phyloP scores from a whole-genome alignment of 35 echinoderm and acorn worm genomes.

The Strongylocentrotus purpuratus region DNA sequence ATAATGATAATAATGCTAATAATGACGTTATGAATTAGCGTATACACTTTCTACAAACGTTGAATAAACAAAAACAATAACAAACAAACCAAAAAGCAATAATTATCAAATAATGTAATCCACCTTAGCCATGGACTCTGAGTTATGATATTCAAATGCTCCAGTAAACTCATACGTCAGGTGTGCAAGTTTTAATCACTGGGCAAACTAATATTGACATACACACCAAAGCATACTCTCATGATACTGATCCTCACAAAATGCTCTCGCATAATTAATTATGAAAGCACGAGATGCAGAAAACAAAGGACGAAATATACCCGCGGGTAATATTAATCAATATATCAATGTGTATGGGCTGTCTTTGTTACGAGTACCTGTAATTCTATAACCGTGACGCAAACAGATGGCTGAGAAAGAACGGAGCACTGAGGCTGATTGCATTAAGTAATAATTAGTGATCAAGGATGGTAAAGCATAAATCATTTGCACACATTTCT shows the following conservation, averaged over 20 bases:
- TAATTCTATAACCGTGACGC: not conserved
- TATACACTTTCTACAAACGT: too few relatives aligned
- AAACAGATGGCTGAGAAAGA: not conserved
- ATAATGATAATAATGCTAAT: too few relatives aligned
- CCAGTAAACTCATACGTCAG: not conserved
- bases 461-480: not conserved
- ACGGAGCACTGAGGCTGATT: not conserved
- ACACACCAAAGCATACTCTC: not conserved
- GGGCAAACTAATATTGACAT: not conserved
- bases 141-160: not conserved
- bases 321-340: not conserved
- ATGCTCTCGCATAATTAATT: not conserved
- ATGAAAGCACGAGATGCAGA: not conserved
- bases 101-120: too few relatives aligned
- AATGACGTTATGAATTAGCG: too few relatives aligned
- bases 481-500: not conserved
- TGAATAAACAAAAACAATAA: too few relatives aligned
- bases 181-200: not conserved
- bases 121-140: not conserved
- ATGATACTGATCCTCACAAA: not conserved
- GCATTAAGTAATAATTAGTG: constrained; percentile 1
- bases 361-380: not conserved
- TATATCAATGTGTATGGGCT: not conserved
- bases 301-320: not conserved
- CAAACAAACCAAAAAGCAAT: too few relatives aligned